Evolutionary conservation across 2,797 vertebrate genomes (phyloP), one percentile per base, ranked within the genome.

Genomic region (Coregonus ussuriensis): DNA sequence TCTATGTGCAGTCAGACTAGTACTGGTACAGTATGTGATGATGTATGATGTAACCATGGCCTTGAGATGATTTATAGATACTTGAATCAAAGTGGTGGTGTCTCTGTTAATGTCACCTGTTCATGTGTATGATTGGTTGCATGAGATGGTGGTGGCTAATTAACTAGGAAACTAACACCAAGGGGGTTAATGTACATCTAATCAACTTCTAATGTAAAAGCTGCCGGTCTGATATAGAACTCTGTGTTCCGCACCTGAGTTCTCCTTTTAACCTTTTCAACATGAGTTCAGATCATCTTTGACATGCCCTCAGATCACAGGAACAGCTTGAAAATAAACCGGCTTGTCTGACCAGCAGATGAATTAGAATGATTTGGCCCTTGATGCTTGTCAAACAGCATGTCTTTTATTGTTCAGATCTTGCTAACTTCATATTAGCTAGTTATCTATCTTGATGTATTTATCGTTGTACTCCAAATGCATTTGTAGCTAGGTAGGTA

Each of bases 361-460:
- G 4, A 37, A n/a, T 72, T 59, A 13, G 15, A 74, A 76, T 75
- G 67, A 54, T 47, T 47, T 33, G 4, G 15, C 59, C 71, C 74
- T 35, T 41, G 37, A 77, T 80, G 68, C 74, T 73, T 63, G 62
- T 77, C 63, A 71, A 83, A 47, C 75, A 71, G 37, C 52, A 56
- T 47, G 69, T 56, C 29, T 67, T 56, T 62, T 47, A 35, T 16
- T n/a, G 72, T 78, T 33, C 41, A 4, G 25, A 25, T 25, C 25
- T 25, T 25, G 25, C 25, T 25, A 25, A 9, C 41, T 47, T 47
- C 7, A 47, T 47, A 37, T 37, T 37, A 37, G 35, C 5, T 37
- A 37, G 41, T 47, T 47, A 9, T 7, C 41, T 9, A 9, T 47
- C 41, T 47, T 47, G 41, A 11, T 25, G 25, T 25, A 25, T 25